A percentile compares a stretch with the other conserved stretches of the same genome.
These are phyloP conservation scores for Lasioglossum marginatum DNA, from an alignment of 2,888 invertebrate genomes.

Conservation along the genomic window DNA sequence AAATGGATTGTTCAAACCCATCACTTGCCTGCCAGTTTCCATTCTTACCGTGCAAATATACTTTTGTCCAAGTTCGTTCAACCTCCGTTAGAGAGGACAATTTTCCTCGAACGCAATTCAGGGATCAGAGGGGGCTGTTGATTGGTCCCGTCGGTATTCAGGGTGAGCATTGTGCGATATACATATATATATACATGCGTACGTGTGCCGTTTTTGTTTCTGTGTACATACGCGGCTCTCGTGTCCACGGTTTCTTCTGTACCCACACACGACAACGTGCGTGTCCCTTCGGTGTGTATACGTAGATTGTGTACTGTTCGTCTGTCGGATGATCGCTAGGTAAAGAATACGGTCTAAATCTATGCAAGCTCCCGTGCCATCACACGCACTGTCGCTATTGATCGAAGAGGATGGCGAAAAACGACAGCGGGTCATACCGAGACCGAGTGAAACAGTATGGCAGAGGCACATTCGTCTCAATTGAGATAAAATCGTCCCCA, in stretches of 20 bases:
- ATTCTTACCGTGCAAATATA: neutral
- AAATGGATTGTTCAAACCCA: neutral
- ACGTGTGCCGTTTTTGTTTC: neutral
- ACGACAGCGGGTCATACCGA: neutral
- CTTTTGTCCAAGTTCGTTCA: neutral
- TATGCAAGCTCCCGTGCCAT: neutral
- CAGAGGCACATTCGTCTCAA: too few species aligned
- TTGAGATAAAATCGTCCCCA: neutral
- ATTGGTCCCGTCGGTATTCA: conserved; percentile 83
- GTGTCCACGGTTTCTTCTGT: neutral
- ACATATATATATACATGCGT: conserved; percentile 28
- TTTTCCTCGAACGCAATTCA: conserved; percentile 34
- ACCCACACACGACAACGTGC: neutral
- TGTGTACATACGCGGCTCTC: neutral
- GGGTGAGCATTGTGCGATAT: conserved; percentile 70
- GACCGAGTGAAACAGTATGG: neutral
- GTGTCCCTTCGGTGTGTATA: neutral
- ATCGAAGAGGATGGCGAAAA: neutral
- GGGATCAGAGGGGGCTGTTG: conserved; percentile 73
- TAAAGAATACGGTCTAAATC: neutral
- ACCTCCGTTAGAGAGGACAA: neutral
- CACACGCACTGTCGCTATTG: neutral
- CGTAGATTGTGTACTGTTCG: neutral
- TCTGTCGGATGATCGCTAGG: neutral
- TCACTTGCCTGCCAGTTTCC: neutral